Percentiles rank a stretch among this genome's conserved stretches.
Conservation (phyloP, 2,113 vertebrate species). For the Speoplatyrhinus poulsoni region DNA sequence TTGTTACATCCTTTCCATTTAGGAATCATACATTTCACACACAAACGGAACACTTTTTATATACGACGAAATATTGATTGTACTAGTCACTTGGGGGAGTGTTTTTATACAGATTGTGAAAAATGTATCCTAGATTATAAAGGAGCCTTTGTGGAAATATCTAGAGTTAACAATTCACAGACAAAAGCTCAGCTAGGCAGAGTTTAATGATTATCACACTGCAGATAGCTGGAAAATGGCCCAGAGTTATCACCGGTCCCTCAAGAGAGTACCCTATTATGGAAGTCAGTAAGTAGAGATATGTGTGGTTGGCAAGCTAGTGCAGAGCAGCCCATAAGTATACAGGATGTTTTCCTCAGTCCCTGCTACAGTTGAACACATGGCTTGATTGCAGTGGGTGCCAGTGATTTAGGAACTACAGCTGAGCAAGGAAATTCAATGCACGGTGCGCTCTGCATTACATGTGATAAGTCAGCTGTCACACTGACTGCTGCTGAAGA, state of each 20-base stretch:
- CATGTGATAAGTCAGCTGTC: slow-evolving; percentile 67
- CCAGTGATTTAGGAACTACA: slow-evolving; percentile 61
- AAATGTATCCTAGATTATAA: slow-evolving; percentile 47
- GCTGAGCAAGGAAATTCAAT: slow-evolving; percentile 59
- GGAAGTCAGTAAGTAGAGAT: slow-evolving; percentile 50
- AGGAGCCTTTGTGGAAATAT: slow-evolving; percentile 38
- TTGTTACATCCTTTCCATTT: too few relatives aligned
- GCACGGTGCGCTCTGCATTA: slow-evolving; percentile 56
- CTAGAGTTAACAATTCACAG: slow-evolving; percentile 42
- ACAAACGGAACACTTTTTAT: too few relatives aligned
- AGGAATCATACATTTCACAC: too few relatives aligned
- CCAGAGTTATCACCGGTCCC: slow-evolving; percentile 25
- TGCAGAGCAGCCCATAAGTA: slow-evolving; percentile 37
- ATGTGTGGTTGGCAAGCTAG: slow-evolving; percentile 43
- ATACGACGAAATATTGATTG: slow-evolving; percentile 16
- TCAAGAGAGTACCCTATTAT: slow-evolving; percentile 51
- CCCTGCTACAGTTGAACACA: not conserved
- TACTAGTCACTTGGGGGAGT: slow-evolving; percentile 26
- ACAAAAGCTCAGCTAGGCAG: slow-evolving; percentile 32
- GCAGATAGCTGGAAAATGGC: slow-evolving; percentile 44
- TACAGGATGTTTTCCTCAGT: slow-evolving; percentile 40
- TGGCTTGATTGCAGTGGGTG: slow-evolving; percentile 45
- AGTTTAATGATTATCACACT: slow-evolving; percentile 45
- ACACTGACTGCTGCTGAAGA: slow-evolving; percentile 27
- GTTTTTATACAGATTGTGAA: slow-evolving; percentile 46